Base-by-base conservation (phyloP, 1,140 invertebrate genomes). In the Zaprionus kolodkinae region DNA sequence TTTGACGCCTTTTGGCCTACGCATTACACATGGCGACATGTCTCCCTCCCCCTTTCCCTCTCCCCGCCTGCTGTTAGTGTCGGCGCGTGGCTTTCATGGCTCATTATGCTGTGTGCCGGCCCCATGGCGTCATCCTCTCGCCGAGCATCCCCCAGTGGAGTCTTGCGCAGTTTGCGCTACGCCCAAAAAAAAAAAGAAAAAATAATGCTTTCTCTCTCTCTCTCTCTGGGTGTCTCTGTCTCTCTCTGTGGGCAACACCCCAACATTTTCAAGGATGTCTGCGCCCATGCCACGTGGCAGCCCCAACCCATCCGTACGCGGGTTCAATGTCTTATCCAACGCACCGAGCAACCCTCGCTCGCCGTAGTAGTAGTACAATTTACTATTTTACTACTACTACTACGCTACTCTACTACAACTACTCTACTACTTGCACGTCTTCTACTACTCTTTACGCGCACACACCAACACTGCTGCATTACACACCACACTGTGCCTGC, bases 71-170 rank as follows among this genome's bases (percentile, higher is more conserved):
- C 21, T 21, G 33, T 56, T 59, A 82, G 67, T 65, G 83, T 63
- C 79, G 84, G 76, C 84, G 73, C 84, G 84, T 87, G 84, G 73
- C 77, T 66, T 80, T 84, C 77, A 84, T 85, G 70, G 81, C 81
- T 77, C 81, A 81, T 84, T 85, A 81, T 83, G 71, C 71, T 56
- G 59, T 56, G 40, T 45, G 40, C 61, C 45, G 35, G 17, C 61
- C 43, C 40, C 67, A 86, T 86, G 83, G 84, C 83, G 83, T 86
- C 83, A 86, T 86, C 84, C 80, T 82, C 78, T 73, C 74, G 64
- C 66, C 12, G 48, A 60, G 66, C 65, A 68, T 78, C 72, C 72
- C 67, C 59, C 33, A 64, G 30, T 35, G 40, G 11, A 36, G 62
- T 76, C 73, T 76, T 70, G 67, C 68, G 63, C 73, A 67, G 57